Evolutionary conservation across 2,797 vertebrate genomes (phyloP).

Genomic region (Hemitrygon akajei): DNA sequence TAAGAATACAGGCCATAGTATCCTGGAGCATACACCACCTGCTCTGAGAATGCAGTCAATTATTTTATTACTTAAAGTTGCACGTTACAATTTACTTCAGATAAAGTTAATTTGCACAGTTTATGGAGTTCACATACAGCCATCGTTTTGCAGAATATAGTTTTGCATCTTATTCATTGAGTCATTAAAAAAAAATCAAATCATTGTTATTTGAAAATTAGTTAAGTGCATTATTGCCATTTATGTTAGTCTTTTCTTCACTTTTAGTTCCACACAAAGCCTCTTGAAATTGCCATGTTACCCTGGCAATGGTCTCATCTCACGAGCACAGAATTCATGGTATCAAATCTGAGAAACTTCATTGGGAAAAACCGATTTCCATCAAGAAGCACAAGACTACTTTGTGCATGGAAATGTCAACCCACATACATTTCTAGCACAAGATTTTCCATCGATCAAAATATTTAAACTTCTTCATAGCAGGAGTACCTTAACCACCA

Average conservation of each 20-base stretch:
- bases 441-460: background rate
- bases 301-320: background rate
- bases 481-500: background rate
- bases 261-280: background rate
- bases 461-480: background rate
- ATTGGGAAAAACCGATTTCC: background rate
- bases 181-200: background rate
- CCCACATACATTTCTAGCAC: background rate
- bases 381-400: background rate
- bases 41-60: background rate
- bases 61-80: background rate
- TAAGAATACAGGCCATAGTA: background rate
- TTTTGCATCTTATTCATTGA: background rate
- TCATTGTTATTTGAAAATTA: background rate
- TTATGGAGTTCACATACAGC: background rate
- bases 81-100: background rate
- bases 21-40: background rate
- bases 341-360: background rate
- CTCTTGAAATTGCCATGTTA: background rate
- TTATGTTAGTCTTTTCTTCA: background rate
- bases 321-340: background rate
- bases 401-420: background rate
- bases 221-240: background rate
- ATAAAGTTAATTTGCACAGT: background rate
- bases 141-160: background rate